Base-by-base conservation (phyloP, 2,113 vertebrate genomes). In the Pantherophis guttatus region DNA sequence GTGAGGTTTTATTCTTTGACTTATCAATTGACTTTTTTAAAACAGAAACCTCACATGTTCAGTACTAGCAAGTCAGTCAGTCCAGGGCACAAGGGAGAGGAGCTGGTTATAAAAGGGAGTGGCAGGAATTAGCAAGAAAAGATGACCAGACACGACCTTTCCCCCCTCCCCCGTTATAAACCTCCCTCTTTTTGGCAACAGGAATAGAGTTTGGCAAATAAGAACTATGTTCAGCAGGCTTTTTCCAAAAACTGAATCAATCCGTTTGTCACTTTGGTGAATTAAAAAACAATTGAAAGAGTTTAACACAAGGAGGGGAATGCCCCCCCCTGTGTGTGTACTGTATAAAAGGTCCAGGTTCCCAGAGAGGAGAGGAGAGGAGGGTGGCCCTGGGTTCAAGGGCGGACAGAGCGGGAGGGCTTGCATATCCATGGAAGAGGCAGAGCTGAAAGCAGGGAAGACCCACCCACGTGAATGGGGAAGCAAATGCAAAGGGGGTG, bases 1-100 rank as follows among this genome's bases (percentile, higher is more conserved):
- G 93, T 96, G 96, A 97, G 94, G 1, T 23, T 89, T 97, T 48
- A 93, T 93, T 97, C 96, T 95, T 96, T 97, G 94, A 96, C 92
- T 95, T 90, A 85, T 94, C 93, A 70, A 96, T 95, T 94, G 94
- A 97, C 95, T 94, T 91, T n/a, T 54, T 88, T 33, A 88, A 95
- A 90, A 97, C 94, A 95, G 96, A 96, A 58, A 96, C 44, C 97
- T 95, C 98, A 98, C 97, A 97, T 96, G 97, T 91, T 89, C 23
- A 96, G 97, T 97, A 97, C 96, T 95, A 97, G 97, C 93, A 52
- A 94, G 96, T 90, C 59, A 94, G 53, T 58, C 54, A 93, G 95
- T 8, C 88, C 90, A 95, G 91, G 97, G 96, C 96, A 97, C 97
- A 95, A 95, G 88, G 75, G 96, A 93, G 91, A 92, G n/a, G 53